A percentile compares a stretch with the other conserved stretches of the same genome.
Conservation (phyloP, 2,888 invertebrate genomes). For the Epirrhoe alternata region DNA sequence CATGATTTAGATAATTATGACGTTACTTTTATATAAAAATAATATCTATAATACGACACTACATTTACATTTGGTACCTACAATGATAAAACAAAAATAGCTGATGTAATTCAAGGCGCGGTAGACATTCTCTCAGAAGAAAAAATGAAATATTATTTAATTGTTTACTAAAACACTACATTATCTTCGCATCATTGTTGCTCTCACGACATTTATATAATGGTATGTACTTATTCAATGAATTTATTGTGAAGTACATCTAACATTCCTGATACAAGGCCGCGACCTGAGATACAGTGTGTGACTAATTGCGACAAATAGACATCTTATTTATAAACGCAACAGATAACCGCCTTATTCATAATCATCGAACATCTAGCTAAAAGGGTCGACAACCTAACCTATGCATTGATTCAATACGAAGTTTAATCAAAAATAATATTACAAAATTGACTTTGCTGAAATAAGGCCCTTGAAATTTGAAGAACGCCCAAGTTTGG, state of each 20-base stretch:
- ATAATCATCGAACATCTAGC: not conserved
- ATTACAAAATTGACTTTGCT: too few species aligned
- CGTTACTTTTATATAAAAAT: not conserved
- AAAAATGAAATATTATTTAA: too few species aligned
- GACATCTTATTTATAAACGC: conserved; percentile 45
- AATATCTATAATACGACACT: not conserved
- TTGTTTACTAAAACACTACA: not conserved
- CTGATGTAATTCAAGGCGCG: too few species aligned
- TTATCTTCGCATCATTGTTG: conserved; percentile 13
- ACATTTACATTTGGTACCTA: too few species aligned
- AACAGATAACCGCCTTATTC: not conserved
- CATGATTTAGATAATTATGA: not conserved
- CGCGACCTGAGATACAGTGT: conserved; percentile 57
- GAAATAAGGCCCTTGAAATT: too few species aligned
- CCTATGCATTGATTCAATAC: too few species aligned
- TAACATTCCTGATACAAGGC: conserved; percentile 57
- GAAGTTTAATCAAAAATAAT: too few species aligned
- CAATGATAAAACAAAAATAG: too few species aligned
- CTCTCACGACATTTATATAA: conserved; percentile 17
- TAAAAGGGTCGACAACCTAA: too few species aligned
- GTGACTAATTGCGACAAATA: conserved; percentile 70
- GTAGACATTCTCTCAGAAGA: too few species aligned
- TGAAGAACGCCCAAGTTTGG: too few species aligned
- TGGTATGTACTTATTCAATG: conserved; percentile 42
- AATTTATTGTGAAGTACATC: conserved; percentile 36